Conservation (phyloP, 2,113 vertebrate genomes). For the Mesoclemmys tuberculata region DNA sequence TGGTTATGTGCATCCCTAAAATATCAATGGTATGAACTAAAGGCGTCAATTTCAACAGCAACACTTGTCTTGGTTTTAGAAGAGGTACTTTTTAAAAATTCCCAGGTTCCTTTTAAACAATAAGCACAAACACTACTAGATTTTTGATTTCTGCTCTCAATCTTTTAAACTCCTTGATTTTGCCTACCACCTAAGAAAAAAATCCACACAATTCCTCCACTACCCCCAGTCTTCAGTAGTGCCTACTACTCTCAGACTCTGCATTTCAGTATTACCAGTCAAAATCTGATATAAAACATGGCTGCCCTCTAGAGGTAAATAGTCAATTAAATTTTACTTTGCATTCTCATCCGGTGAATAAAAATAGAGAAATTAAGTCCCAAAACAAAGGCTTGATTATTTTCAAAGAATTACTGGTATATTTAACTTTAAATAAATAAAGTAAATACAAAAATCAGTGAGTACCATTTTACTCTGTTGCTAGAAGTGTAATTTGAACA, state of each 20-base stretch:
- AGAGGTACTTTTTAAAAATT: not conserved
- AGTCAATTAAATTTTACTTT: not conserved
- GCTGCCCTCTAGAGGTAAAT: slow-evolving; percentile 59
- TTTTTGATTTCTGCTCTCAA: not conserved
- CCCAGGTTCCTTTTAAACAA: not conserved
- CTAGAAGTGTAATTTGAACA: fast-evolving
- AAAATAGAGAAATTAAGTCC: not conserved
- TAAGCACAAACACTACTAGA: not conserved
- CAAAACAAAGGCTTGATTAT: not conserved
- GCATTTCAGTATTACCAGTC: not conserved
- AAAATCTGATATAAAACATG: not conserved
- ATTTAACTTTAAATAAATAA: not conserved
- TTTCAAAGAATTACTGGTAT: not conserved
- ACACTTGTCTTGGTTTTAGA: not conserved
- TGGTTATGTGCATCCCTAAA: not conserved
- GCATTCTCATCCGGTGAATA: not conserved
- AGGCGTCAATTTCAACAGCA: not conserved
- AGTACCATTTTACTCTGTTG: not conserved
- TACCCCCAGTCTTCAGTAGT: not conserved
- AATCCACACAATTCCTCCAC: not conserved
- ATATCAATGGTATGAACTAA: not conserved
- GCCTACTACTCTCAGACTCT: not conserved
- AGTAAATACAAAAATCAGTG: not conserved
- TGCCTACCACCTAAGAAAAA: not conserved
- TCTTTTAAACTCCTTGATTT: not conserved